Conservation (phyloP, 2,797 vertebrate genomes). For the Lophius americanus region DNA sequence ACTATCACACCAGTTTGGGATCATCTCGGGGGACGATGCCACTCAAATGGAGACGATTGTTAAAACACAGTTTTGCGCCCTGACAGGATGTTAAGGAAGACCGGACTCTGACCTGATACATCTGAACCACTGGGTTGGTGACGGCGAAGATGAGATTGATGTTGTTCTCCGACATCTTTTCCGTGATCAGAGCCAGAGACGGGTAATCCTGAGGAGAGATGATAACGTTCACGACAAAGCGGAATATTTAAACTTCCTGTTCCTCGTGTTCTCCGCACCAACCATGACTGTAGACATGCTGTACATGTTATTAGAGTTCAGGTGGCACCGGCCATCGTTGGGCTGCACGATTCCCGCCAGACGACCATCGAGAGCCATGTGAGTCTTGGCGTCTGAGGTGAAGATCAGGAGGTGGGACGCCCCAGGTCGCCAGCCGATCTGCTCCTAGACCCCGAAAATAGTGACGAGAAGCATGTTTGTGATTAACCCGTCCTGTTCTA, state of each 20-base stretch:
- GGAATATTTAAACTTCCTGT: background rate
- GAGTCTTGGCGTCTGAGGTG: conserved; percentile 97
- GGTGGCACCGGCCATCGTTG: conserved; percentile 92
- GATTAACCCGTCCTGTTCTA: too few species aligned
- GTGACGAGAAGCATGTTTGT: too few species aligned
- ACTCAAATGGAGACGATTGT: too few species aligned
- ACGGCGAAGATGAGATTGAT: conserved; percentile 98
- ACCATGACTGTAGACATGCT: conserved; percentile 93
- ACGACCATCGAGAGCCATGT: conserved; percentile 94
- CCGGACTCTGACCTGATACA: conserved; percentile 88
- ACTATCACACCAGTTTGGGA: too few species aligned
- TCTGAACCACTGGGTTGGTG: conserved; percentile 84
- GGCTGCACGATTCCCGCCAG: conserved; percentile 94
- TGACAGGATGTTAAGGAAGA: too few species aligned
- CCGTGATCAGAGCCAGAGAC: conserved; percentile 93
- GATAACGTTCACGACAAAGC: background rate
- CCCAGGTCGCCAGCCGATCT: conserved; percentile 94
- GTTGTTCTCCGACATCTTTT: conserved; percentile 98
- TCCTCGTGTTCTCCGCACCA: conserved; percentile 40
- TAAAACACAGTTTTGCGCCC: too few species aligned
- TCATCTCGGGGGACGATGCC: too few species aligned
- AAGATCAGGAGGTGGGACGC: conserved; percentile 97
- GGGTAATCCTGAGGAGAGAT: conserved; percentile 89
- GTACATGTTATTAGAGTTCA: conserved; percentile 89
- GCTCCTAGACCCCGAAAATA: conserved; percentile 78